Evolutionary conservation across 2,113 vertebrate species (phyloP).

Genomic region (Gymnarchus niloticus): DNA sequence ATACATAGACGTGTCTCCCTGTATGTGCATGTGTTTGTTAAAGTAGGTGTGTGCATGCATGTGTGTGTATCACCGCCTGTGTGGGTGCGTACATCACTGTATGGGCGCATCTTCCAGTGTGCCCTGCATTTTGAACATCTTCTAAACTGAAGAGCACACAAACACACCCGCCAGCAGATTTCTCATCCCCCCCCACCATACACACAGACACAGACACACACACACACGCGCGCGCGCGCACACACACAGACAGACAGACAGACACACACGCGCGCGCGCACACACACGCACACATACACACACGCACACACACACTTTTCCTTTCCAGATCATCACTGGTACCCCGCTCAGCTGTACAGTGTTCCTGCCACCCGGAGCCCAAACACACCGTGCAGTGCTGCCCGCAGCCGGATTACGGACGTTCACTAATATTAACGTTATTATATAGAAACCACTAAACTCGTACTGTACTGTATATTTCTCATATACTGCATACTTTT

Average conservation of each 20-base stretch:
- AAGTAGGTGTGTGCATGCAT: background rate
- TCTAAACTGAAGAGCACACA: conserved; percentile 26
- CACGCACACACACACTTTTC: too few species aligned
- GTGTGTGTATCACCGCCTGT: background rate
- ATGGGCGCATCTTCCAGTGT: background rate
- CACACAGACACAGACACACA: too few species aligned
- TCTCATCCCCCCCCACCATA: conserved; percentile 24
- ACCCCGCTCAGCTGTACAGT: conserved; percentile 47
- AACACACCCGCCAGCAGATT: conserved; percentile 49
- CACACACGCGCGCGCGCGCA: too few species aligned
- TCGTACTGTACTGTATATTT: background rate
- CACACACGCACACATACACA: too few species aligned
- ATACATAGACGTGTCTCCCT: background rate
- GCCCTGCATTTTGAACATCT: conserved; percentile 24
- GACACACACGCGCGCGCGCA: too few species aligned
- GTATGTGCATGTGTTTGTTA: background rate
- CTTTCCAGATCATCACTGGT: conserved; percentile 47
- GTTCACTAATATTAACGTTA: background rate
- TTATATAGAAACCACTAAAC: conserved; percentile 15
- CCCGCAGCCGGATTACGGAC: conserved; percentile 13
- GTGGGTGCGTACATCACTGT: background rate
- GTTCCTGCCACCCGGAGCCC: conserved; percentile 54
- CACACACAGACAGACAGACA: too few species aligned
- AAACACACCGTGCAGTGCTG: conserved; percentile 57
- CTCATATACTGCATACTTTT: background rate